Evolutionary conservation across 2,888 invertebrate species (phyloP).

Genomic region (Calliphora vomitoria): DNA sequence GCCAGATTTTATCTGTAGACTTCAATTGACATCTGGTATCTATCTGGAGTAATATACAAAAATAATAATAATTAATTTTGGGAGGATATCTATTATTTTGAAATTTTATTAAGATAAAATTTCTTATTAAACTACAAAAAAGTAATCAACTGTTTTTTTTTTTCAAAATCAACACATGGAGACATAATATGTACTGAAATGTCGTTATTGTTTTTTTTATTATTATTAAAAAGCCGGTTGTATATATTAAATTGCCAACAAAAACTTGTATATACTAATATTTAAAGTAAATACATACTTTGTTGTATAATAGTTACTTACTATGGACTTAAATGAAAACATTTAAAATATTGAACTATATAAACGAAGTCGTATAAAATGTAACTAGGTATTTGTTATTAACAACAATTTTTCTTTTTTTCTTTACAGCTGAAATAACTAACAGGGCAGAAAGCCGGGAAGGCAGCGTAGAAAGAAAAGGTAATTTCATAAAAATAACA

Average conservation of each 20-base stretch:
- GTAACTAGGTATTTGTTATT: not conserved
- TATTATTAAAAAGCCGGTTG: not conserved
- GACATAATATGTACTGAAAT: not conserved
- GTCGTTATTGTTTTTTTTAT: not conserved
- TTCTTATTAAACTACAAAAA: too few species aligned
- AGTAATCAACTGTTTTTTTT: not conserved
- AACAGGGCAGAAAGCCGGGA: conserved; percentile 83
- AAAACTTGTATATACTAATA: too few species aligned
- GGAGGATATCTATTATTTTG: too few species aligned
- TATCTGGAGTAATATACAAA: not conserved
- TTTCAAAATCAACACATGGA: not conserved
- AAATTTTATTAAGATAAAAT: too few species aligned
- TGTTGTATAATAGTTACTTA: not conserved
- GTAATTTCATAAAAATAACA: conserved; percentile 75
- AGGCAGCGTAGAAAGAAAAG: conserved; percentile 84
- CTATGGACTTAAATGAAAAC: not conserved
- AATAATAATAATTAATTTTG: not conserved
- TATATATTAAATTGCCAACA: not conserved
- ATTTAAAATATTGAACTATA: not conserved
- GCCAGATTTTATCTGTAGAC: conserved; percentile 41
- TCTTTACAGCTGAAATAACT: conserved; percentile 82
- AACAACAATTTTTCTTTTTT: conserved; percentile 56
- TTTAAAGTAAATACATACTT: too few species aligned
- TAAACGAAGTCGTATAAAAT: not conserved
- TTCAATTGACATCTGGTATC: conserved; percentile 27